Evolutionary conservation across 2,888 invertebrate genomes (phyloP).

Genomic region (Eupithecia dodoneata): DNA sequence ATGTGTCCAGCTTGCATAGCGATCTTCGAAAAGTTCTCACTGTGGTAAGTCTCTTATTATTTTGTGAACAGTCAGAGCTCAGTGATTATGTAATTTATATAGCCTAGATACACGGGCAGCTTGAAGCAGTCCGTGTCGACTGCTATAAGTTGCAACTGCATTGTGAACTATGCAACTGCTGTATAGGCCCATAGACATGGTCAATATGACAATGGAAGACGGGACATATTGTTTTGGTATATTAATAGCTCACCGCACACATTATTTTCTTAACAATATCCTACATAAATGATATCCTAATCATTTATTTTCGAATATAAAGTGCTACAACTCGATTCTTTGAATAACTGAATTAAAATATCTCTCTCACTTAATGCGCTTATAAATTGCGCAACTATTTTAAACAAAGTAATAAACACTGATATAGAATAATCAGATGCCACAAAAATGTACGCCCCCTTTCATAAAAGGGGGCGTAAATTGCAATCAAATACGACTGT

Average conservation of each 20-base stretch:
- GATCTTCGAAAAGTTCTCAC: conserved; percentile 89
- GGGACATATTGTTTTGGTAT: background rate
- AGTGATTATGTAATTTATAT: background rate
- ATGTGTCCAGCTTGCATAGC: conserved; percentile 88
- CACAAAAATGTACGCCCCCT: background rate
- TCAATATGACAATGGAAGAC: background rate
- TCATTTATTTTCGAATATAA: background rate
- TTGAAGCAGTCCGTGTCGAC: too few relatives aligned
- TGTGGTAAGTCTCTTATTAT: conserved; percentile 80
- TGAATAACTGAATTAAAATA: background rate
- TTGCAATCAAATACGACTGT: background rate
- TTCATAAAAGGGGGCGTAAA: conserved; percentile 17
- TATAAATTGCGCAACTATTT: background rate
- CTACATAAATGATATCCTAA: too few relatives aligned
- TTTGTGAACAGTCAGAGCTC: background rate
- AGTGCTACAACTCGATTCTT: background rate
- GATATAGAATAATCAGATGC: background rate
- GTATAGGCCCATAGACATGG: background rate
- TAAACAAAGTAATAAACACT: background rate
- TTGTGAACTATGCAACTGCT: too few relatives aligned
- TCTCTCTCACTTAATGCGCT: background rate
- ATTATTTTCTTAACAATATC: too few relatives aligned
- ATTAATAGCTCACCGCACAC: background rate
- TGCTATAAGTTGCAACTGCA: too few relatives aligned
- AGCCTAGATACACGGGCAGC: background rate